These are phyloP conservation scores for Tetrao urogallus DNA, from an alignment of 2,113 vertebrate species.

Conservation along the genomic window DNA sequence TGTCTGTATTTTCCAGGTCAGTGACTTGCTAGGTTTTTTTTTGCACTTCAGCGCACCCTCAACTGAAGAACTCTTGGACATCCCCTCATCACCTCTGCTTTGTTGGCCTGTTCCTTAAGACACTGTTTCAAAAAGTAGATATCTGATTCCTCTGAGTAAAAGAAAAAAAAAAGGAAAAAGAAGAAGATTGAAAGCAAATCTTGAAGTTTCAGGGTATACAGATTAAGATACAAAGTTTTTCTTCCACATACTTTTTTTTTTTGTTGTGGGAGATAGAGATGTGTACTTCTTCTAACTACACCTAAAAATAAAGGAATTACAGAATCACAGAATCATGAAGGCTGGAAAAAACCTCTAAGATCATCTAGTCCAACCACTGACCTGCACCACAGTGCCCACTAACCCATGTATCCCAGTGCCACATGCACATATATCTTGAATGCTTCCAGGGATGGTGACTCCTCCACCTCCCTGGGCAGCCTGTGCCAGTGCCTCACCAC, in stretches of 20 bases:
- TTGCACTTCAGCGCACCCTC: not conserved
- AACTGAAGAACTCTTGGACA: not conserved
- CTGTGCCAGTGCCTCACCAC: too few species aligned
- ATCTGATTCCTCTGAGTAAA: not conserved
- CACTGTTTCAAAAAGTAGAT: not conserved
- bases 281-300: not conserved
- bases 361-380: too few species aligned
- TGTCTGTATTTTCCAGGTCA: not conserved
- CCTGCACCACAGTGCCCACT: too few species aligned
- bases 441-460: too few species aligned
- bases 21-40: not conserved
- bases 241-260: not conserved
- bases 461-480: too few species aligned
- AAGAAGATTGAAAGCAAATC: not conserved
- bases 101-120: not conserved
- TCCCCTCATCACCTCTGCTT: not conserved
- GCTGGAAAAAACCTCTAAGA: too few species aligned
- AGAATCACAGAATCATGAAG: too few species aligned
- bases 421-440: too few species aligned
- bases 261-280: fast-evolving
- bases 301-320: not conserved
- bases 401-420: too few species aligned
- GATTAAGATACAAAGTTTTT: not conserved
- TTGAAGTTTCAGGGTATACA: not conserved
- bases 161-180: fast-evolving